Evolutionary conservation across 2,797 vertebrate genomes (phyloP).

Genomic region (Ctenochaetus hawaiiensis): DNA sequence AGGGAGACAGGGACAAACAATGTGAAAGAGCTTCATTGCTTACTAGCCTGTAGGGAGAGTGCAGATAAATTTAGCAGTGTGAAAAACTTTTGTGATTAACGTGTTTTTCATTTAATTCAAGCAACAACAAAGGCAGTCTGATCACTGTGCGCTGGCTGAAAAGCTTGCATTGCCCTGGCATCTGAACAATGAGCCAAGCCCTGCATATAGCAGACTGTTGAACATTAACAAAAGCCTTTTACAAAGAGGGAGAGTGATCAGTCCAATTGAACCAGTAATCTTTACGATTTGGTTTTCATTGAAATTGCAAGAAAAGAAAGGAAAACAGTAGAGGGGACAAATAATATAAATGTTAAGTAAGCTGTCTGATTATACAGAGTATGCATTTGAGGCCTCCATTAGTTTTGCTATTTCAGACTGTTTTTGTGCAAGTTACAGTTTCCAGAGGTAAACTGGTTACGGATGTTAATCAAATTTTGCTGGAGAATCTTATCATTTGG

Average conservation of each 20-base stretch:
- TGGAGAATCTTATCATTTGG: not conserved
- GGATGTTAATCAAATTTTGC: not conserved
- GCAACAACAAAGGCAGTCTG: conserved; percentile 12
- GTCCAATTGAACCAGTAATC: not conserved
- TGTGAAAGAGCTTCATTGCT: conserved; percentile 12
- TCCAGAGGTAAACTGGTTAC: not conserved
- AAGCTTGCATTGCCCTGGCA: not conserved
- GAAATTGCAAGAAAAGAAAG: not conserved
- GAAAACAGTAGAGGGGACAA: too few species aligned
- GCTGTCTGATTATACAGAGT: too few species aligned
- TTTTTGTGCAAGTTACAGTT: not conserved
- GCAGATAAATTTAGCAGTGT: conserved; percentile 25
- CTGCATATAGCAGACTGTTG: not conserved
- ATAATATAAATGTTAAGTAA: too few species aligned
- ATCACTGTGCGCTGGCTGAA: not conserved
- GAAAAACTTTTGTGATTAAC: conserved; percentile 22
- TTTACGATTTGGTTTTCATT: not conserved
- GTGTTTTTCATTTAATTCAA: conserved; percentile 22
- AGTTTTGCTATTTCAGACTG: not conserved
- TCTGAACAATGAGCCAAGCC: conserved; percentile 2
- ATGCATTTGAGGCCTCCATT: too few species aligned
- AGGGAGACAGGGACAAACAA: conserved; percentile 11
- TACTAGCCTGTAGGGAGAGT: not conserved
- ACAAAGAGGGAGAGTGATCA: not conserved
- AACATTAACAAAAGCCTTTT: not conserved